Conservation (phyloP, 2,888 invertebrate genomes). For the Suillia variegata region DNA sequence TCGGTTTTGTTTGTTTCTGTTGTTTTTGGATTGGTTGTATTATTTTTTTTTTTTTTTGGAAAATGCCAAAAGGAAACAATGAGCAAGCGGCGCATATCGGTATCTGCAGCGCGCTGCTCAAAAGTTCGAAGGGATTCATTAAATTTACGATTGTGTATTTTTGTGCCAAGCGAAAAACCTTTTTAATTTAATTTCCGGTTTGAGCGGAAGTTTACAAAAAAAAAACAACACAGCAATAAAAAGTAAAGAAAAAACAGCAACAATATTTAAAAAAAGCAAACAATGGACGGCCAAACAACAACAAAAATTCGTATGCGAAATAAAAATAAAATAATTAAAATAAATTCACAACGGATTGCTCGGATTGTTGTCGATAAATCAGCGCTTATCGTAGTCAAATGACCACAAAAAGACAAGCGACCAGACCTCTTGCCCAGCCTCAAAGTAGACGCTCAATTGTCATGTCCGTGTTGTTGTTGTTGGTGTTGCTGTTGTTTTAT, state of each 20-base stretch:
- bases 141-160: constrained; percentile 9
- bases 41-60: not conserved
- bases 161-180: not conserved
- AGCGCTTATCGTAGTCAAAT: constrained; percentile 51
- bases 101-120: too few species aligned
- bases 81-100: not conserved
- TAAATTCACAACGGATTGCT: constrained; percentile 30
- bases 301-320: constrained; percentile 7
- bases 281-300: not conserved
- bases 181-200: constrained; percentile 1
- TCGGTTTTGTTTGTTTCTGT: not conserved
- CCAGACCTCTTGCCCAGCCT: not conserved
- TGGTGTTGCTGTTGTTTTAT: constrained; percentile 38
- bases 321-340: constrained; percentile 20
- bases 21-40: not conserved
- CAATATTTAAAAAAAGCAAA: not conserved
- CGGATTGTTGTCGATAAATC: constrained; percentile 51
- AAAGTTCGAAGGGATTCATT: constrained; percentile 4
- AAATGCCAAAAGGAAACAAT: not conserved
- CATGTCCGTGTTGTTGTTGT: constrained; percentile 17
- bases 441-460: not conserved
- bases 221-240: not conserved
- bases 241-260: not conserved
- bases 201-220: not conserved
- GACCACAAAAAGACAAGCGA: constrained; percentile 47